These are phyloP conservation scores for Triplophysa bombifrons DNA, from an alignment of 2,797 vertebrate genomes.

Conservation along the genomic window DNA sequence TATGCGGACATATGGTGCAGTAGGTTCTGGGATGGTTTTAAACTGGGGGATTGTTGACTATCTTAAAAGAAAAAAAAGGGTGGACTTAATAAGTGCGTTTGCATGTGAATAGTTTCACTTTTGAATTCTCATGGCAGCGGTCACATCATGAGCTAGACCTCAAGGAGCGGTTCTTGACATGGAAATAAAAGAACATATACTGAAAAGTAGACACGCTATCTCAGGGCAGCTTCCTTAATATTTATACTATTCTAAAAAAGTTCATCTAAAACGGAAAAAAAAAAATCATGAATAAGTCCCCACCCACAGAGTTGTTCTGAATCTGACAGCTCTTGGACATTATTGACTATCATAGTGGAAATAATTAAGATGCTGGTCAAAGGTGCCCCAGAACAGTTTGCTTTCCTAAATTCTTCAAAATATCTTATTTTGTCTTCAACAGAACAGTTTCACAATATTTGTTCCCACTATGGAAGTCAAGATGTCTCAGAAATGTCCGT, in stretches of 20 bases:
- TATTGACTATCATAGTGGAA: no score
- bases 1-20: constrained; percentile 33
- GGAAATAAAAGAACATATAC: background rate
- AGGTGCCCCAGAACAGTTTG: no score
- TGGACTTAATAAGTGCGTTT: background rate
- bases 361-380: no score
- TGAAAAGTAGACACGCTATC: background rate
- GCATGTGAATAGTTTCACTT: constrained; percentile 20
- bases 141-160: background rate
- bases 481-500: no score
- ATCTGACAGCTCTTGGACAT: no score
- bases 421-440: no score
- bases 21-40: constrained; percentile 5
- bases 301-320: background rate
- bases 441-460: no score
- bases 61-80: constrained; percentile 6
- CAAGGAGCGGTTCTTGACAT: background rate
- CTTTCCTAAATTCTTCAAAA: no score
- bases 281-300: background rate
- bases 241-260: background rate
- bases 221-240: background rate
- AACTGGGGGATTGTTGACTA: background rate
- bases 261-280: background rate
- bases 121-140: constrained; percentile 17
- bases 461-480: no score